Base-by-base conservation (phyloP, 2,797 vertebrate genomes). In the Sylvia borin region DNA sequence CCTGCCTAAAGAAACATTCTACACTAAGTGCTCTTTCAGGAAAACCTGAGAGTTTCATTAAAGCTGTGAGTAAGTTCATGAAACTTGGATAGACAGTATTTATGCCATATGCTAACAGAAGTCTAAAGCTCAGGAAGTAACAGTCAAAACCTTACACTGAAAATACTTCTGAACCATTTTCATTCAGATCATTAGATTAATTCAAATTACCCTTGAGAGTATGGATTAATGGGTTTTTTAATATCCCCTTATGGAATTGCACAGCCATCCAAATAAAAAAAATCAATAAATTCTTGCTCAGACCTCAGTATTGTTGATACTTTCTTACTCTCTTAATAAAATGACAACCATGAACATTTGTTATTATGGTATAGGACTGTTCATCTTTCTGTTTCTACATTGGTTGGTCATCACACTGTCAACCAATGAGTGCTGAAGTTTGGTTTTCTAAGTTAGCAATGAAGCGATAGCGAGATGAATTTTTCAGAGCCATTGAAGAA, bases 111-210 rank as follows among this genome's bases (percentile, higher is more conserved):
- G 18, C 55, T 66, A 58, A 34, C 1, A 1, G 3, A 72, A 67
- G 25, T 64, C 24, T 66, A 40, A 75, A 76, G 38, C 42, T 72
- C 38, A 48, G 54, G 58, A 92, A 87, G 50, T 64, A 60, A 67
- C 0, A 0, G 27, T 77, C 24, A 67, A 64, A 85, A 85, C 27
- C 24, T 62, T 64, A 16, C 0, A 20, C 5, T 73, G 29, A 67
- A 76, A 90, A 32, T 42, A 53, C 11, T 78, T 74, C 21, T 68
- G 16, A 36, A 74, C 32, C 1, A 2, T 57, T 87, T 82, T 85
- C 60, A 40, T 91, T 60, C 8, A 58, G 68, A 58, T 65, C 4
- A 1, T 64, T 45, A 48, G 31, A 47, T 85, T 73, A 31, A 43
- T 90, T 80, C 57, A 40, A 5, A 36, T 78, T 79, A 66, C 42